Conservation (phyloP, 2,797 vertebrate genomes). For the Cryptoblepharus egeriae region DNA sequence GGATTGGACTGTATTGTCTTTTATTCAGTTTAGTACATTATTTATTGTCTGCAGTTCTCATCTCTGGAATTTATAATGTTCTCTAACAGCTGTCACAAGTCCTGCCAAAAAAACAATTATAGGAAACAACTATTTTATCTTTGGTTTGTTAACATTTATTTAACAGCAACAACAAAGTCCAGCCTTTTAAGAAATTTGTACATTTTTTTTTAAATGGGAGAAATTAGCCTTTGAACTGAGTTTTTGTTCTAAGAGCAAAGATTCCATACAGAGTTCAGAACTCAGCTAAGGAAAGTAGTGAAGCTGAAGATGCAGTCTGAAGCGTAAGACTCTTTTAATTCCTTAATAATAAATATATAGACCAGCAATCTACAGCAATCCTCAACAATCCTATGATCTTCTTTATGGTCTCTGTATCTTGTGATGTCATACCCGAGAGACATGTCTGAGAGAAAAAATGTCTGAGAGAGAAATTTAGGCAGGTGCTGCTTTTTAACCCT, state of each 20-base stretch:
- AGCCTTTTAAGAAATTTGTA: conserved; percentile 22
- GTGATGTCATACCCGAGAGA: too few species aligned
- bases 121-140: conserved; percentile 67
- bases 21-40: conserved; percentile 26
- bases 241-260: conserved; percentile 43
- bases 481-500: too few species aligned
- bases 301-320: conserved; percentile 23
- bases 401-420: too few species aligned
- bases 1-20: too few species aligned
- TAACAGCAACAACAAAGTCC: conserved; percentile 36
- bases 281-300: conserved; percentile 33
- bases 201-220: conserved; percentile 61
- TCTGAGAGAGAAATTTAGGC: too few species aligned
- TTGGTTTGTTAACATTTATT: conserved; percentile 58
- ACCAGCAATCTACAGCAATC: too few species aligned
- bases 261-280: conserved; percentile 48
- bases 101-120: conserved; percentile 56
- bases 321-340: background rate
- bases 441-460: too few species aligned
- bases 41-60: conserved; percentile 54
- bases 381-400: too few species aligned
- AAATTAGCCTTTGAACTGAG: conserved; percentile 56
- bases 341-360: background rate
- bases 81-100: conserved; percentile 52
- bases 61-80: conserved; percentile 60